Conservation (phyloP, 2,888 invertebrate genomes). For the Mythimna loreyi region DNA sequence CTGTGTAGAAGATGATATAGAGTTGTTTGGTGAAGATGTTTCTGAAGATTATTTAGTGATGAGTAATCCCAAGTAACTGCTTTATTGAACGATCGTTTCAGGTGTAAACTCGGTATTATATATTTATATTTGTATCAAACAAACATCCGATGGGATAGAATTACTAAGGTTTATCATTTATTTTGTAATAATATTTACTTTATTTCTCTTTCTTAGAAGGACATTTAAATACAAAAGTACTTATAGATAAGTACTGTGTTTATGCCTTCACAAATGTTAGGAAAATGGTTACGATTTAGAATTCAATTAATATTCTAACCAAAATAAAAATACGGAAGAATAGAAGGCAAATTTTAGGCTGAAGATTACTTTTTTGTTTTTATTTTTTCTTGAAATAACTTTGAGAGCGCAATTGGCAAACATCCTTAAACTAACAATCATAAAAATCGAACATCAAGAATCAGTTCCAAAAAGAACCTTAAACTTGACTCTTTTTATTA, state of each 20-base stretch:
- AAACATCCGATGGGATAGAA: not conserved
- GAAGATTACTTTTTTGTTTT: too few species aligned
- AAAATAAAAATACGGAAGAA: not conserved
- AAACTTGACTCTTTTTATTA: constrained; percentile 28
- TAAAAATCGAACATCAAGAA: constrained; percentile 24
- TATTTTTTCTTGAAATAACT: not conserved
- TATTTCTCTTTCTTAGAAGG: too few species aligned
- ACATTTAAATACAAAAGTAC: too few species aligned
- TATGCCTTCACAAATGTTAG: not conserved
- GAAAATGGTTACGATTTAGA: not conserved
- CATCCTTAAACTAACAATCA: constrained; percentile 24
- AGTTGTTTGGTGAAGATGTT: constrained; percentile 35
- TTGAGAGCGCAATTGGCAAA: constrained; percentile 1
- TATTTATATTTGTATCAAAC: not conserved
- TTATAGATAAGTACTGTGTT: not conserved
- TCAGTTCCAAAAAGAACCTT: constrained; percentile 21
- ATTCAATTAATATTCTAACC: not conserved
- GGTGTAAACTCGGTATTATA: not conserved
- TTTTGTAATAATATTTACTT: too few species aligned
- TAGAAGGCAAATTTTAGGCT: not conserved
- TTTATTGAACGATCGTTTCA: constrained; percentile 1
- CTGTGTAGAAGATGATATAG: constrained; percentile 24
- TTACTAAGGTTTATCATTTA: not conserved
- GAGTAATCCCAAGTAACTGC: constrained; percentile 21
- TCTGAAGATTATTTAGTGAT: constrained; percentile 10